Base-by-base conservation (phyloP, 2,888 invertebrate genomes). In the Trachelus iudaicus region DNA sequence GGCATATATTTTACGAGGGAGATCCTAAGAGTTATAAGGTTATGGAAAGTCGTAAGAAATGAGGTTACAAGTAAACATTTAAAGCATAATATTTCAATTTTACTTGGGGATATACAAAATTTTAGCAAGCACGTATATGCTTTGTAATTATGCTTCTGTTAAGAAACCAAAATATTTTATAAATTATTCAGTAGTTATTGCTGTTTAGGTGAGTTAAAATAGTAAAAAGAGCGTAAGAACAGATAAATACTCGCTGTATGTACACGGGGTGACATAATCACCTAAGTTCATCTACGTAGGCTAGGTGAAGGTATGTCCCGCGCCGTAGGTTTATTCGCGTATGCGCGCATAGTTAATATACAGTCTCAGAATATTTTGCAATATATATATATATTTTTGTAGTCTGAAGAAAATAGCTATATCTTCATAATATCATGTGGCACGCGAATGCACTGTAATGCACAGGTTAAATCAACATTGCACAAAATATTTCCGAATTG, bases 301-400 rank as follows among this genome's bases (percentile, higher is more conserved):
- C 56, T 56, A 56, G 56, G 23, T 9, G 23, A 56, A 56, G 56
- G 23, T 23, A 56, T 23, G 23, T 56, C 23, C 56, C 40, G 15
- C 9, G 9, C 9, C 56, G 56, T 80, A 85, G 81, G 79, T 82
- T 81, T 84, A 80, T 83, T 79, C 79, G 80, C 77, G 82, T 75
- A 81, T 77, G 82, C 81, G 81, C 71, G 31, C 31, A 71, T 71
- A 71, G 71, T 71, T 71, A 4, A 71, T 34, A 85, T 81, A 82
- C 82, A 83, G 84, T 82, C 82, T 83, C 81, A 84, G 84, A 85
- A 85, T 85, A 86, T 87, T 86, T 87, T 85, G 85, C 86, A 86
- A 86, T 84, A 85, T 83, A 86, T 37, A 37, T 37, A 37, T 40
- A 40, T 40, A 40, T 85, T 85, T 86, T 86, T 86, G 86, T 85